phyloP scores from a whole-genome alignment of 1,140 invertebrate species.

The Drosophila miranda region DNA sequence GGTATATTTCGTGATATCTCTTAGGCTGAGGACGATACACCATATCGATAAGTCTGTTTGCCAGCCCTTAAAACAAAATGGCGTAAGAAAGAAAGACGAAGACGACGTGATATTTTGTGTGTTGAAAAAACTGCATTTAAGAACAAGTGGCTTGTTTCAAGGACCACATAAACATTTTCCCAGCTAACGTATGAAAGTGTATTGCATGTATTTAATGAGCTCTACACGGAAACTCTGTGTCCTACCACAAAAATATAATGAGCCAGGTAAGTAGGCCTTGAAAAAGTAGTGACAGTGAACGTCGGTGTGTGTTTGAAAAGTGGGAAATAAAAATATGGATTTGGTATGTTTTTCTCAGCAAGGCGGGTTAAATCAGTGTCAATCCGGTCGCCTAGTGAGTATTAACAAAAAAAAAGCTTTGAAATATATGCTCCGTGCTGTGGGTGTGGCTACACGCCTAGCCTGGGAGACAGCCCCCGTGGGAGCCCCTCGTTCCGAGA shows the following conservation, averaged over 20 bases:
- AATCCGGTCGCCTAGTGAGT: constrained; percentile 67
- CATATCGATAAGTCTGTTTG: no score
- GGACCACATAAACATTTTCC: constrained; percentile 65
- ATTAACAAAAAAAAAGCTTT: constrained; percentile 50
- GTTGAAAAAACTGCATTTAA: constrained; percentile 75
- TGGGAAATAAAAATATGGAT: constrained; percentile 66
- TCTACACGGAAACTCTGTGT: constrained; percentile 72
- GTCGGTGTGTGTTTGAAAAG: constrained; percentile 62
- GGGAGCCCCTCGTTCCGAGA: constrained; percentile 62
- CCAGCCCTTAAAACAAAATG: constrained; percentile 56
- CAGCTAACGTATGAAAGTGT: constrained; percentile 51
- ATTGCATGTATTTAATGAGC: constrained; percentile 77
- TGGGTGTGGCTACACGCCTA: constrained; percentile 68
- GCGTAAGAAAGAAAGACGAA: constrained; percentile 65
- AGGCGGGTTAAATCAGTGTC: constrained; percentile 58
- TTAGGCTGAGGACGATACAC: no score
- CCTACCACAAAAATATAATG: constrained; percentile 81
- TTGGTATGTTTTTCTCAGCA: constrained; percentile 62
- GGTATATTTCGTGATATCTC: neutral
- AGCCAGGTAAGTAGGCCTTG: constrained; percentile 82
- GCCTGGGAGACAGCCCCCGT: constrained; percentile 27
- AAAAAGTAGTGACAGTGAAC: constrained; percentile 78
- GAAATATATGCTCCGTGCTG: constrained; percentile 36
- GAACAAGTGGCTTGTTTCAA: constrained; percentile 60
- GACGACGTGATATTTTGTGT: constrained; percentile 74